Conservation (phyloP, 1,140 invertebrate genomes). For the Portunus trituberculatus region DNA sequence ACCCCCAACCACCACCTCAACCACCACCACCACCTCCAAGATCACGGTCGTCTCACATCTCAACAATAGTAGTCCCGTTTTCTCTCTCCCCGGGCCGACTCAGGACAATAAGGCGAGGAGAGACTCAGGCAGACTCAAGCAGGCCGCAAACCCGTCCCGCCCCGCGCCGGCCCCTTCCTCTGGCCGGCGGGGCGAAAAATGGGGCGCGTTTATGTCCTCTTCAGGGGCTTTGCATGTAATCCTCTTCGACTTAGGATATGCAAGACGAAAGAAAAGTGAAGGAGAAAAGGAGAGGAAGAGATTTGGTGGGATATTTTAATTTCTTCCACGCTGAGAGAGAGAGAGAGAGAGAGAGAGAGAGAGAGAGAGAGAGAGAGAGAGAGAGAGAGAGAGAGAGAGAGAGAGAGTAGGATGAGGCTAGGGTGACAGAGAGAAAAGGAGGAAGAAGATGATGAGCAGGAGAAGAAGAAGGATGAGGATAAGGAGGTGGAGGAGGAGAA, state of each 20-base stretch:
- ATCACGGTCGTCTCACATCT: too few species aligned
- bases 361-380: constrained; percentile 11
- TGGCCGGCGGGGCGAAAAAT: neutral
- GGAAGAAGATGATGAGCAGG: neutral
- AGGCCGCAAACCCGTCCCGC: neutral
- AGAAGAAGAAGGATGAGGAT: neutral
- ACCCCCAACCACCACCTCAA: too few species aligned
- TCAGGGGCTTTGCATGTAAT: constrained; percentile 57
- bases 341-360: neutral
- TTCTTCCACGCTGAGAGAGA: neutral
- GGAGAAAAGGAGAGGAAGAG: constrained; percentile 7
- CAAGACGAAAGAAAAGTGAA: constrained; percentile 31
- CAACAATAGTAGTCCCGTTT: too few species aligned
- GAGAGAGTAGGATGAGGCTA: neutral
- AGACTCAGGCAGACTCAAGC: too few species aligned
- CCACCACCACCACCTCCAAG: too few species aligned
- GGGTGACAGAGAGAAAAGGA: neutral
- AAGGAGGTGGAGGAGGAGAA: neutral
- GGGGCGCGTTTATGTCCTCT: constrained; percentile 11
- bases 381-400: neutral
- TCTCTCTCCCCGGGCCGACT: too few species aligned
- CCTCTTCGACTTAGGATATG: constrained; percentile 27
- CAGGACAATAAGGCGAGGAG: too few species aligned
- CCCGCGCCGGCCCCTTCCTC: neutral
- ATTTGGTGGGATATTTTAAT: neutral